Percentiles rank a stretch among this genome's conserved stretches.
These are phyloP conservation scores for Drosophila rhopaloa DNA, from an alignment of 1,140 invertebrate species.

Conservation along the genomic window DNA sequence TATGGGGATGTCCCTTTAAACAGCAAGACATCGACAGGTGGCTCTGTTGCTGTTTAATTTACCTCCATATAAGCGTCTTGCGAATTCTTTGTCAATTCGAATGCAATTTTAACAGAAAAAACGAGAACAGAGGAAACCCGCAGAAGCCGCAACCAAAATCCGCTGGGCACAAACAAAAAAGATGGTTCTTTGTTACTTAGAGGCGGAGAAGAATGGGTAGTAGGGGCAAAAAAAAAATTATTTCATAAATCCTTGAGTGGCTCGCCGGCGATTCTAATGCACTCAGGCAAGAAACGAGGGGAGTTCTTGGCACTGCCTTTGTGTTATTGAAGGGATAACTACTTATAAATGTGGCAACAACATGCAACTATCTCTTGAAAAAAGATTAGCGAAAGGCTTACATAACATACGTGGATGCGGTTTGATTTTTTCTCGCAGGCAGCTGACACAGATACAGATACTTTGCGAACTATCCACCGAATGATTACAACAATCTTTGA, in stretches of 20 bases:
- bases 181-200: conserved; percentile 44
- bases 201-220: conserved; percentile 29
- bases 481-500: conserved; percentile 59
- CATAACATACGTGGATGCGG: conserved; percentile 65
- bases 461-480: conserved; percentile 25
- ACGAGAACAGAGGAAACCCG: conserved; percentile 37
- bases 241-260: conserved; percentile 75
- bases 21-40: conserved; percentile 43
- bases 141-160: conserved; percentile 56
- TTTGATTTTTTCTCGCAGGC: conserved; percentile 60
- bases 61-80: conserved; percentile 10
- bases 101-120: conserved; percentile 40
- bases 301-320: conserved; percentile 37
- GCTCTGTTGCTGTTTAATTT: conserved; percentile 19
- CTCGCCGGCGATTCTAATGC: conserved; percentile 69
- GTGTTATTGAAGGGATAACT: conserved; percentile 48
- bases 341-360: conserved; percentile 63
- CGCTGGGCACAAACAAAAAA: conserved; percentile 31
- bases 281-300: conserved; percentile 58
- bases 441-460: conserved; percentile 66
- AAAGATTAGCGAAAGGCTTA: conserved; percentile 70
- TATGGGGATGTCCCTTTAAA: not conserved
- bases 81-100: conserved; percentile 57
- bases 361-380: conserved; percentile 62
- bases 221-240: conserved; percentile 60